Percentiles rank a stretch among this genome's conserved stretches.
phyloP scores from a whole-genome alignment of 2,888 invertebrate species.

The Leptopterna dolabrata region DNA sequence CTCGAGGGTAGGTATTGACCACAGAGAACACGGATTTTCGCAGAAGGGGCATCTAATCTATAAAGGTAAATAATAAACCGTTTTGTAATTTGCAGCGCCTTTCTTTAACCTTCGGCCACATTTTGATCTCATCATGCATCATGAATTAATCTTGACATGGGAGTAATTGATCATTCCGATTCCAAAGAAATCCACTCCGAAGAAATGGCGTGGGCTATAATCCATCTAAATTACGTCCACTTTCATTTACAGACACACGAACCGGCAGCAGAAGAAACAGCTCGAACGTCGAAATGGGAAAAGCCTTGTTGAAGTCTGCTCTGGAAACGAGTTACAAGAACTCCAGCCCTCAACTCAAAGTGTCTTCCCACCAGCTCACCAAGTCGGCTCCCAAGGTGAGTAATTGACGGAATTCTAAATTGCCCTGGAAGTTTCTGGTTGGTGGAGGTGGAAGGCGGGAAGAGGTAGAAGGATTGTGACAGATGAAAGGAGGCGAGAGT shows the following conservation, averaged over 20 bases:
- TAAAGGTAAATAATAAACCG: no score
- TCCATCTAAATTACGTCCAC: background rate
- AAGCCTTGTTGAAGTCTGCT: constrained; percentile 74
- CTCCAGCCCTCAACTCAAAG: constrained; percentile 61
- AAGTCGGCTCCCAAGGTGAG: constrained; percentile 50
- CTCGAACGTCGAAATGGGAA: constrained; percentile 58
- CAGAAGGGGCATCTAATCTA: no score
- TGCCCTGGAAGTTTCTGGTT: constrained; percentile 15
- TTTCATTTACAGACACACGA: constrained; percentile 54
- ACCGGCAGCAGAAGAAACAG: constrained; percentile 62
- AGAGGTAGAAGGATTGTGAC: constrained; percentile 7
- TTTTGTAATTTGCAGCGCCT: no score
- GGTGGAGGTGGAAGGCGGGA: background rate
- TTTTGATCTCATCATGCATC: background rate
- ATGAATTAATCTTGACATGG: background rate
- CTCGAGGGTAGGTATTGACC: no score
- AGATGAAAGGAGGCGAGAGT: background rate
- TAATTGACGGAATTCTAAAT: constrained; percentile 41
- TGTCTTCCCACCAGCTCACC: constrained; percentile 59
- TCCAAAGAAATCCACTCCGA: background rate
- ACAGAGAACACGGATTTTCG: no score
- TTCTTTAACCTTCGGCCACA: no score
- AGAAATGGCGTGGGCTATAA: background rate
- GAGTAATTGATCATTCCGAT: background rate
- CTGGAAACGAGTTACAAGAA: constrained; percentile 72